These are phyloP conservation scores for Eriocheir sinensis DNA, from an alignment of 1,140 invertebrate species.

Conservation along the genomic window DNA sequence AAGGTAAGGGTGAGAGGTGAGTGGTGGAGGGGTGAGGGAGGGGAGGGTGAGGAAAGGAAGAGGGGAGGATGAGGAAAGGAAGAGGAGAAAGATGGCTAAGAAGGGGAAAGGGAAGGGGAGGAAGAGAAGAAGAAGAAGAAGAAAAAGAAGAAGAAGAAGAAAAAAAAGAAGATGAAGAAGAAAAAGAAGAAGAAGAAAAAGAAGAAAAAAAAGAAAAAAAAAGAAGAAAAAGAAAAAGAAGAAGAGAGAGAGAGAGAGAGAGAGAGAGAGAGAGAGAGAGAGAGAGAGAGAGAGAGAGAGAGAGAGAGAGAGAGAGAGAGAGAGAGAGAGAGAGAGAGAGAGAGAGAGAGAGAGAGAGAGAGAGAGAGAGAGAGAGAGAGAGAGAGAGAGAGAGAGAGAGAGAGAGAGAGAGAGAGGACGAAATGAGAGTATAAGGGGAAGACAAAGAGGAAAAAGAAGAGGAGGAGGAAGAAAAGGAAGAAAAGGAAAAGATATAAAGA, in stretches of 20 bases:
- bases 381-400: no score
- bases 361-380: not conserved
- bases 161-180: not conserved
- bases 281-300: not conserved
- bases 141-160: not conserved
- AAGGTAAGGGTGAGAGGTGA: not conserved
- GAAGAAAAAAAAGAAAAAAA: not conserved
- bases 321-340: no score
- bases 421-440: not conserved
- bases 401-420: no score
- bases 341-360: no score
- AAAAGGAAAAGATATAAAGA: no score
- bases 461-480: not conserved
- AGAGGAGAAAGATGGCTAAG: not conserved
- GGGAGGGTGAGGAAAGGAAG: not conserved
- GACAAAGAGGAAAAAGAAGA: not conserved
- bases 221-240: not conserved
- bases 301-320: no score
- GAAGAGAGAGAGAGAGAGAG: conserved; percentile 47
- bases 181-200: not conserved
- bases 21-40: not conserved
- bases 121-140: not conserved
- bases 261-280: conserved; percentile 51
- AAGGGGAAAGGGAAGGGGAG: not conserved
- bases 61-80: not conserved